Conservation (phyloP, 1,140 invertebrate species). For the Hyles euphorbiae region DNA sequence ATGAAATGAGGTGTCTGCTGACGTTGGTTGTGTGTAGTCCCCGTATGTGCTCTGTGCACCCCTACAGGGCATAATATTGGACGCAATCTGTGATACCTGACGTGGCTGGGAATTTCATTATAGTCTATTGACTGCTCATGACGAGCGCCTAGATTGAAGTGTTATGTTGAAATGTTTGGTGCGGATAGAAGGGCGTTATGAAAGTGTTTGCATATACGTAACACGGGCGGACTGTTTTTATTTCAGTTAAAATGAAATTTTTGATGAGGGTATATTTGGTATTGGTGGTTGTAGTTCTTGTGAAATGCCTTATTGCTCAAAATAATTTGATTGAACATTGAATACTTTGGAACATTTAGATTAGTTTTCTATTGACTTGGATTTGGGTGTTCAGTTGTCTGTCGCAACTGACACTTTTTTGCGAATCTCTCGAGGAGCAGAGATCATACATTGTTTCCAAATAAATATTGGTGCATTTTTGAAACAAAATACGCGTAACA, state of each 20-base stretch:
- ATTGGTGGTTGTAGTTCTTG: too few relatives aligned
- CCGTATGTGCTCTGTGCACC: constrained; percentile 37
- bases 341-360: too few relatives aligned
- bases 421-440: too few relatives aligned
- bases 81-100: constrained; percentile 65
- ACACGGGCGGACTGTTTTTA: neutral
- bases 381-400: too few relatives aligned
- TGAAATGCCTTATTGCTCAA: too few relatives aligned
- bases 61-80: constrained; percentile 61
- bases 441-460: too few relatives aligned
- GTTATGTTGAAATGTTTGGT: constrained; percentile 25
- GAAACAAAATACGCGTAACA: too few relatives aligned
- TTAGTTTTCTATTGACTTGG: too few relatives aligned
- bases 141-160: constrained; percentile 33
- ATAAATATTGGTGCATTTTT: too few relatives aligned
- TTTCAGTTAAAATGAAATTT: neutral
- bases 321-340: too few relatives aligned
- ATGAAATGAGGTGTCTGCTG: constrained; percentile 25
- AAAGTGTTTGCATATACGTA: constrained; percentile 11
- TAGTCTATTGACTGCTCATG: constrained; percentile 51
- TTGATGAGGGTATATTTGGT: too few relatives aligned
- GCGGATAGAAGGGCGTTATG: constrained; percentile 8
- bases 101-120: constrained; percentile 61
- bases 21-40: constrained; percentile 30
- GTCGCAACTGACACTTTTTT: too few relatives aligned